Base-by-base conservation (phyloP, 2,797 vertebrate species). In the Syngnathus acus region DNA sequence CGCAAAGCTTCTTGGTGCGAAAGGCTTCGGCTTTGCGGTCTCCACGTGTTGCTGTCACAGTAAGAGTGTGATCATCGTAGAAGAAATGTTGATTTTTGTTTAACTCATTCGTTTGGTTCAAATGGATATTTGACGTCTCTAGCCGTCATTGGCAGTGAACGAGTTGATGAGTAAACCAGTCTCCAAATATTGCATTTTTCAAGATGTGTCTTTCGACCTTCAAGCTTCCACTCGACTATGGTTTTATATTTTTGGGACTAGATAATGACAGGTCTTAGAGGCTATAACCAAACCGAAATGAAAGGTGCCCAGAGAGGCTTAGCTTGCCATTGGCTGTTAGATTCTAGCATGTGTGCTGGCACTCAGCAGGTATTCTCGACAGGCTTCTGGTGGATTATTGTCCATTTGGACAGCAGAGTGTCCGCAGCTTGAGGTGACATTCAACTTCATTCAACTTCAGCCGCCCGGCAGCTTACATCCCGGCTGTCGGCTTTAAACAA, bases 401-500 rank as follows among this genome's bases (percentile, higher is more conserved):
- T 87, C 87, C 87, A 89, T 88, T 89, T 90, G 88, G 85, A 87
- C 82, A 77, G 83, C 85, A 87, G 86, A 83, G 87, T 75, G 82
- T 84, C 83, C 80, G 11, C 86, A 81, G 87, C 81, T 79, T 83
- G 85, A 78, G 82, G 74, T 90, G 86, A 88, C 86, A 88, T 89
- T 90, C 85, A 89, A 82, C 84, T 87, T 82, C 86, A 88, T 89
- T 90, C 86, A 88, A 82, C 83, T 87, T 81, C 74, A 76, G 81
- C 69, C 47, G 76, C 65, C 80, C 76, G 70, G 74, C 72, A 77
- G 72, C 72, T 80, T 32, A 11, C 17, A 19, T 26, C 48, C 32
- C 68, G 9, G 51, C 68, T 64, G 39, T 72, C 68, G 58, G 61
- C 47, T 68, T 68, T 70, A 26, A 6, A 54, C n/a, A 53, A 51